Evolutionary conservation across 2,797 vertebrate genomes (phyloP), one percentile per base, ranked within the genome.

Genomic region (Ctenopoma kingsleyae): DNA sequence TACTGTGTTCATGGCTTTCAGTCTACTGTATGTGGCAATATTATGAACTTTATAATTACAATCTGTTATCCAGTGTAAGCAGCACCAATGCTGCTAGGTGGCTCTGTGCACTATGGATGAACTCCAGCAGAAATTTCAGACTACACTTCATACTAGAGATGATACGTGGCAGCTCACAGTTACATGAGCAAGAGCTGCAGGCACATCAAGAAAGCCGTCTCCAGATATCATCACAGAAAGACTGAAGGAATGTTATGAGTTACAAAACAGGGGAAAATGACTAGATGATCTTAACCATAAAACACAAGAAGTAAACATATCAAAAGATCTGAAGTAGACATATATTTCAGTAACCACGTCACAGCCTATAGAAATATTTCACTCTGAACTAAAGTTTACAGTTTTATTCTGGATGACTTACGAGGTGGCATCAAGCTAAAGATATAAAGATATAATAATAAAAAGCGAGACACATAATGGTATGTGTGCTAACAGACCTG

Each of bases 141-240:
- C 0, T 1, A 5, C 1, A 56, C 11, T 4, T 30, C n/a, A 58
- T 67, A 53, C 17, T 15, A 73, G 12, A 67, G 38, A 51, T 2
- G 2, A 49, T 16, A n/a, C 10, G 23, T 60, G 30, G 40, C 51
- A 8, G 22, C 50, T 73, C 57, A 59, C 20, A 25, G 60, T 8
- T 19, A 67, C 35, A 19, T 54, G 41, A 55, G 10, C 16, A 43
- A 8, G 13, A 50, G 38, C 11, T 11, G 17, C 1, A 23, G 56
- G 17, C 56, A 54, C 3, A 11, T 17, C 5, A 27, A 27, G 9
- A 52, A 11, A 47, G 35, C 54, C 35, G 20, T 55, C 7, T 17
- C 50, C 47, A 67, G 13, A 36, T 17, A 44, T 27, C 20, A 22
- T 51, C 17, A 47, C 15, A 35, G 8, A n/a, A n/a, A 19, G 19